Evolutionary conservation across 1,140 invertebrate genomes (phyloP), one percentile per base, ranked within the genome.

Genomic region (Nasonia longicornis): DNA sequence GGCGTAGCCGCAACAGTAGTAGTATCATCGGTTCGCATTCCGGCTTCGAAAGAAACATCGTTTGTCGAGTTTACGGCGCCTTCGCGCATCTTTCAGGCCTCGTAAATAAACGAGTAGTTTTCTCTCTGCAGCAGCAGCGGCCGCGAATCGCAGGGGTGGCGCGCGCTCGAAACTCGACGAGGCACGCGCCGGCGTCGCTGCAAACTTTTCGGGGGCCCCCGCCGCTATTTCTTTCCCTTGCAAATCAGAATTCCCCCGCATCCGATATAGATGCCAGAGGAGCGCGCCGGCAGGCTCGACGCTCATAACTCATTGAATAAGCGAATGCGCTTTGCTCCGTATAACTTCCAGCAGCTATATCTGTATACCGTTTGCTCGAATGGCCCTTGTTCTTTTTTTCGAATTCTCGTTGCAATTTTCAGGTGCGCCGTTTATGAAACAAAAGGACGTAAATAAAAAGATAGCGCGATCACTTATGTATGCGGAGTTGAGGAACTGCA

Each of bases 51-150:
- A 29, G 14, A 10, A 67, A 45, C 45, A 31, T 22, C 22, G 70
- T 81, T 67, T 73, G 52, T n/a, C 67, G 42, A 64, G 58, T 82
- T 69, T 77, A 35, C 45, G 64, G 64, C 16, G 52, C 20, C 52
- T 58, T 58, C 3, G 52, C 52, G 52, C 52, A 58, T 58, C 52
- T 58, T 58, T 58, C 52, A 52, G 31, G 26, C 12, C 22, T 58
- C 29, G 63, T 81, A 42, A 73, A 75, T 52, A 63, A 74, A 73
- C 35, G 22, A 75, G 79, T 76, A 73, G 42, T 52, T 48, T 72
- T n/a, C 12, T 52, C 58, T 31, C 22, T 6, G 58, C 7, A 29
- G 26, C 31, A 16, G 22, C 10, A 67, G 64, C 3, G 11, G 22
- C 16, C 52, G 52, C 52, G 52, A 58, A 16, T 20, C 52, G 16